Evolutionary conservation across 2,113 vertebrate species (phyloP), one percentile per base, ranked within the genome.

Genomic region (Isichthys henryi): DNA sequence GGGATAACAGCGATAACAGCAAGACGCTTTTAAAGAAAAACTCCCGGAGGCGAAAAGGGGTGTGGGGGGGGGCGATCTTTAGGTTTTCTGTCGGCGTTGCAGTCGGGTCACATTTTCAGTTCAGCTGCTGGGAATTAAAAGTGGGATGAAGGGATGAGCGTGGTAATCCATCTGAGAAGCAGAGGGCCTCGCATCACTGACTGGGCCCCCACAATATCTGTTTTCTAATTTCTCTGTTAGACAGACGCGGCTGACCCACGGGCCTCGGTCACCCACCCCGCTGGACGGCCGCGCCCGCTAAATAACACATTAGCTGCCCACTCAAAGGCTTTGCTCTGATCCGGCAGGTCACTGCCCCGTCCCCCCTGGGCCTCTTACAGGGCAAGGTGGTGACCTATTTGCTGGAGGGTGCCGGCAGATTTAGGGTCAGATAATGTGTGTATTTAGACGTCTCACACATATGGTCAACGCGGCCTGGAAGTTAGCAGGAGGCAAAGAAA

Each of bases 281-380:
- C 94, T 91, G 91, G 89, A 92, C 94, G 95, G 96, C 94, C 95
- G 94, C 95, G 93, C 93, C 19, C 80, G 92, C 94, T 96, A 95
- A 96, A 94, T 90, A 90, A 90, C 92, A 93, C 93, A 96, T 96
- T 96, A 97, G 93, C 93, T 86, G 88, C 92, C 94, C 91, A 92
- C 94, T 96, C 95, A 95, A 95, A 96, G 93, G 95, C 93, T 95
- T 96, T 96, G 92, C 92, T 92, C 90, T 94, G 94, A 95, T 95
- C 94, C 95, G 95, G 92, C 92, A 94, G 96, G 95, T 95, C 93
- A 95, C 85, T 92, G 7, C 0, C 86, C 91, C 85, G 89, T 83
- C 93, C 91, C 91, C 94, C 93, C 70, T 91, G 94, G 82, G 93
- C 93, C 94, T 93, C 92, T 94, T 93, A 92, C 90, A 92, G 93